A percentile compares a stretch with the other conserved stretches of the same genome.
phyloP scores from a whole-genome alignment of 2,113 vertebrate genomes.

The Macrotus californicus region DNA sequence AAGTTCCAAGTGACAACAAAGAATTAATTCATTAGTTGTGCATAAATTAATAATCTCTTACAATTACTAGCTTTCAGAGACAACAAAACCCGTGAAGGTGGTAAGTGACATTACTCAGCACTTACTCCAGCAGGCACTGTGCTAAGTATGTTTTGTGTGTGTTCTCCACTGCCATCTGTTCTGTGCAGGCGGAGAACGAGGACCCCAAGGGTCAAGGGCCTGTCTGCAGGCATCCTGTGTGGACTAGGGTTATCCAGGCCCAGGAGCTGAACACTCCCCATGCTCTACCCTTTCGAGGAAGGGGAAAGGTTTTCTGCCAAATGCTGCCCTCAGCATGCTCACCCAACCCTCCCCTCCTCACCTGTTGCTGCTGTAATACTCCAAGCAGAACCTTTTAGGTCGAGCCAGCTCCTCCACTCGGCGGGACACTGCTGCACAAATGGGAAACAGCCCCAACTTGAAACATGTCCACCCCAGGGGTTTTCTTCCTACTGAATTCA shows the following conservation, averaged over 20 bases:
- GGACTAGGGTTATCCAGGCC: not conserved
- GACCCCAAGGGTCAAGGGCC: not conserved
- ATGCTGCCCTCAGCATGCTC: not conserved
- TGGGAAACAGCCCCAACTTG: no score
- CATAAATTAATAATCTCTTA: not conserved
- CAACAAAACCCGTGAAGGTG: no score
- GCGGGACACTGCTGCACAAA: slow-evolving; percentile 57
- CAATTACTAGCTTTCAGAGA: not conserved
- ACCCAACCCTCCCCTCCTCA: not conserved
- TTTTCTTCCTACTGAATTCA: not conserved
- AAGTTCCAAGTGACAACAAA: not conserved
- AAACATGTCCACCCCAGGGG: not conserved
- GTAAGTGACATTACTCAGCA: not conserved
- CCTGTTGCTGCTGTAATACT: slow-evolving; percentile 64
- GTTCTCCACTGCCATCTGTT: not conserved
- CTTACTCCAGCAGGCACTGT: rapidly evolving
- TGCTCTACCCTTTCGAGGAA: rapidly evolving
- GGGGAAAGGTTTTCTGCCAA: not conserved
- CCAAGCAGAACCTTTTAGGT: slow-evolving; percentile 50
- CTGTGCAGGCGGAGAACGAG: not conserved
- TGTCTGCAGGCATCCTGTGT: not conserved
- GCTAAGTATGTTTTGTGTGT: not conserved
- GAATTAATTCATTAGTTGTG: not conserved
- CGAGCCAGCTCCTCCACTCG: slow-evolving; percentile 68
- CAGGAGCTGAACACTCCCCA: no score